These are phyloP conservation scores for Agelastica alni DNA, from an alignment of 2,888 invertebrate genomes.

Conservation along the genomic window DNA sequence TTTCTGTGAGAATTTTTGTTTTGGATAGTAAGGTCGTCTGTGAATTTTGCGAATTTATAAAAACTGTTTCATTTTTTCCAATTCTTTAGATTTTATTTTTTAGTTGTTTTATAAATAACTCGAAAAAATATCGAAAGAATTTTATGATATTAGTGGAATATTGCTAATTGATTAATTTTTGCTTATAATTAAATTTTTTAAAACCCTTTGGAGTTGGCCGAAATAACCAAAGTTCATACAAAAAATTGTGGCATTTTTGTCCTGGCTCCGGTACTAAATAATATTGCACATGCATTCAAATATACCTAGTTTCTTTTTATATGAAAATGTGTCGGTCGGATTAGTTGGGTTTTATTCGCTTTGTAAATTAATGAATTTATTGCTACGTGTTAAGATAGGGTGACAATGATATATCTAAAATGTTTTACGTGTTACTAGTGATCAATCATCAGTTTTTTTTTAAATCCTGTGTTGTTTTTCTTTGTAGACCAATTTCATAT, in stretches of 20 bases:
- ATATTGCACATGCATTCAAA: neutral
- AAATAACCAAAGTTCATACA: too few species aligned
- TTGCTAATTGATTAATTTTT: too few species aligned
- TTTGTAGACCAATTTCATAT: neutral
- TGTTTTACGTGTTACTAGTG: neutral
- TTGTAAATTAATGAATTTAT: constrained; percentile 20
- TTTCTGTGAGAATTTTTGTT: too few species aligned
- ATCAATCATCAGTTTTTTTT: constrained; percentile 3
- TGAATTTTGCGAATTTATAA: too few species aligned
- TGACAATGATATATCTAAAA: constrained; percentile 19
- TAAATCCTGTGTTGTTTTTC: neutral
- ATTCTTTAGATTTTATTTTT: too few species aligned
- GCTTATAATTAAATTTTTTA: neutral
- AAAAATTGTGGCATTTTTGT: too few species aligned
- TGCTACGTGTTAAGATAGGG: constrained; percentile 13
- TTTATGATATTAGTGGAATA: too few species aligned
- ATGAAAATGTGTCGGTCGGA: constrained; percentile 10
- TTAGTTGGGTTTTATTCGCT: constrained; percentile 10
- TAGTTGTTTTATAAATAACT: too few species aligned
- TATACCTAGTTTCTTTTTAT: constrained; percentile 5
- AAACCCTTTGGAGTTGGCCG: neutral
- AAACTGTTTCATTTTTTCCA: too few species aligned
- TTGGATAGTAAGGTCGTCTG: too few species aligned
- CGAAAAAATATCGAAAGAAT: too few species aligned
- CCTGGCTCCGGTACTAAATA: neutral